Evolutionary conservation across 1,140 invertebrate species (phyloP).

Genomic region (Papilio polytes): DNA sequence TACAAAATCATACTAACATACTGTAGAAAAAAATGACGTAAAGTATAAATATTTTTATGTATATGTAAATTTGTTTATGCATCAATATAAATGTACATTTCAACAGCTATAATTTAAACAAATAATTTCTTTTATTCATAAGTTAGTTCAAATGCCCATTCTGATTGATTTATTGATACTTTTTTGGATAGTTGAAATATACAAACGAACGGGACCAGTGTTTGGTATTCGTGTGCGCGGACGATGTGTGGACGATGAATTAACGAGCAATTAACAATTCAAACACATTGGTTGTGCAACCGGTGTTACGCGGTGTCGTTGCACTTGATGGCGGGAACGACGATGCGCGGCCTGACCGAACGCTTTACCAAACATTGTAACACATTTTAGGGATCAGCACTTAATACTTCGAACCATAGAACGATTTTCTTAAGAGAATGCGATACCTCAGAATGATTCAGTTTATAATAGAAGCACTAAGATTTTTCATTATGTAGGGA

Average conservation of each 20-base stretch:
- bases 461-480: too few relatives aligned
- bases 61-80: background rate
- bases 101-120: constrained; percentile 7
- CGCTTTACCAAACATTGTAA: constrained; percentile 42
- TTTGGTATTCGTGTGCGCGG: constrained; percentile 15
- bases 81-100: background rate
- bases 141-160: background rate
- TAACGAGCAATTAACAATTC: constrained; percentile 48
- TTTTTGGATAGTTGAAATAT: background rate
- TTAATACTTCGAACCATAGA: background rate
- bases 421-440: too few relatives aligned
- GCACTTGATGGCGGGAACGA: constrained; percentile 47
- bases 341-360: constrained; percentile 43
- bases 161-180: constrained; percentile 28
- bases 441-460: too few relatives aligned
- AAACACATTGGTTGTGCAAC: constrained; percentile 59
- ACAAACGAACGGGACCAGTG: background rate
- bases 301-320: constrained; percentile 59
- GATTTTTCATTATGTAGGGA: background rate
- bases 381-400: constrained; percentile 22
- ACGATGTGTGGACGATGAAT: constrained; percentile 2
- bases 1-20: too few relatives aligned
- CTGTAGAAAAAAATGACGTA: too few relatives aligned
- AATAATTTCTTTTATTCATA: constrained; percentile 18
- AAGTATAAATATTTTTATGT: too few relatives aligned